Conservation (phyloP, 2,113 vertebrate species). For the Trichechus manatus region DNA sequence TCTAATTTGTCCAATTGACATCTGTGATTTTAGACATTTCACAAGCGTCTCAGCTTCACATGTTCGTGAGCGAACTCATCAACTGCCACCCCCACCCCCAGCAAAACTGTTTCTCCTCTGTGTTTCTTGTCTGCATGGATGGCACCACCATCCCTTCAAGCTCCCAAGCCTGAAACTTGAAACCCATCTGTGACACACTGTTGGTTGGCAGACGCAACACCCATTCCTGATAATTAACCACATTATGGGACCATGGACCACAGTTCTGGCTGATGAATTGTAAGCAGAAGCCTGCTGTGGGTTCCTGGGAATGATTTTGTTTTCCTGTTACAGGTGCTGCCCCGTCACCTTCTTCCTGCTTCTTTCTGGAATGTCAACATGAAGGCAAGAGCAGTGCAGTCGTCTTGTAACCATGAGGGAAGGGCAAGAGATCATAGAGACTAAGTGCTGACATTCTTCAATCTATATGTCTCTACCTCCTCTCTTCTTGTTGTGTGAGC, state of each 20-base stretch:
- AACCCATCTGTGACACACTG: background rate
- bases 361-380: background rate
- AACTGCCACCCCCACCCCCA: background rate
- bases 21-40: background rate
- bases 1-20: background rate
- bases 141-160: background rate
- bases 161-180: background rate
- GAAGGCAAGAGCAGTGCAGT: background rate
- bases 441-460: background rate
- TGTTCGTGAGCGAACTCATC: background rate
- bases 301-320: constrained; percentile 8
- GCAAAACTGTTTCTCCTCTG: background rate
- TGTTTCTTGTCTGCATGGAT: background rate
- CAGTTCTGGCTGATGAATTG: background rate
- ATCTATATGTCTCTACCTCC: background rate
- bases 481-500: background rate
- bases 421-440: background rate
- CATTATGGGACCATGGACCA: background rate
- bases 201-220: background rate
- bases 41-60: background rate
- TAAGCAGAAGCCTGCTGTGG: constrained; percentile 11
- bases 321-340: background rate
- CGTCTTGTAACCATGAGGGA: constrained; percentile 6
- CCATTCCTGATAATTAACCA: background rate
- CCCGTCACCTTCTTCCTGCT: background rate